Percentiles rank a stretch among this genome's conserved stretches.
These are phyloP conservation scores for Exephanes ischioxanthus DNA, from an alignment of 2,888 invertebrate species.

Conservation along the genomic window DNA sequence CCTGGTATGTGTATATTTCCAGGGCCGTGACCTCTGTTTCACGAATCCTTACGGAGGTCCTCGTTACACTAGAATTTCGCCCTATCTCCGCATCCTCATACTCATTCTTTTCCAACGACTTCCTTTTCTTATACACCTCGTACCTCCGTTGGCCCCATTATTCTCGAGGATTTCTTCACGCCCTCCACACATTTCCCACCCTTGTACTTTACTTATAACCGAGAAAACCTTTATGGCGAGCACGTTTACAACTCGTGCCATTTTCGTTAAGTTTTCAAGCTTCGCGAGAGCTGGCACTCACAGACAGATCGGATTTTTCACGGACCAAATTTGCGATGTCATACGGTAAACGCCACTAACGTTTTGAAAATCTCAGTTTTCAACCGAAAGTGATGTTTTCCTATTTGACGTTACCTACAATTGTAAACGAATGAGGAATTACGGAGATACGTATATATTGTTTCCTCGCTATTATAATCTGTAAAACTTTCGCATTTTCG, in stretches of 20 bases:
- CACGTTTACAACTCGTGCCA: slow-evolving; percentile 26
- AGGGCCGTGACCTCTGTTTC: slow-evolving; percentile 41
- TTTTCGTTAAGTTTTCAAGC: slow-evolving; percentile 9
- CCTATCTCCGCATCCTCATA: slow-evolving; percentile 22
- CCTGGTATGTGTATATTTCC: slow-evolving; percentile 9
- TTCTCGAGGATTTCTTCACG: slow-evolving; percentile 50
- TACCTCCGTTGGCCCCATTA: slow-evolving; percentile 8
- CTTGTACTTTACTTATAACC: slow-evolving; percentile 33
- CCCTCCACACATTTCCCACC: slow-evolving; percentile 29
- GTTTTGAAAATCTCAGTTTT: neutral
- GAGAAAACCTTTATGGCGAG: slow-evolving; percentile 38
- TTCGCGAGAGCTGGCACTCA: neutral
- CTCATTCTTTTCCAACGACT: slow-evolving; percentile 34
- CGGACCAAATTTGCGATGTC: neutral
- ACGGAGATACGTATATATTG: neutral
- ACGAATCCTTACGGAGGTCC: slow-evolving; percentile 41
- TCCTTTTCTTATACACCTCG: slow-evolving; percentile 25
- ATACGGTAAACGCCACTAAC: neutral
- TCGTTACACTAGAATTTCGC: slow-evolving; percentile 47
- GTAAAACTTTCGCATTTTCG: slow-evolving; percentile 46
- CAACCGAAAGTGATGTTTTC: neutral
- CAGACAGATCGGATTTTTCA: neutral
- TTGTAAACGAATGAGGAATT: neutral
- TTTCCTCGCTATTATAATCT: neutral
- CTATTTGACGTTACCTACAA: neutral